A percentile compares a stretch with the other conserved stretches of the same genome.
Evolutionary conservation across 2,797 vertebrate genomes (phyloP).

Genomic region (Eidolon dupreanum): DNA sequence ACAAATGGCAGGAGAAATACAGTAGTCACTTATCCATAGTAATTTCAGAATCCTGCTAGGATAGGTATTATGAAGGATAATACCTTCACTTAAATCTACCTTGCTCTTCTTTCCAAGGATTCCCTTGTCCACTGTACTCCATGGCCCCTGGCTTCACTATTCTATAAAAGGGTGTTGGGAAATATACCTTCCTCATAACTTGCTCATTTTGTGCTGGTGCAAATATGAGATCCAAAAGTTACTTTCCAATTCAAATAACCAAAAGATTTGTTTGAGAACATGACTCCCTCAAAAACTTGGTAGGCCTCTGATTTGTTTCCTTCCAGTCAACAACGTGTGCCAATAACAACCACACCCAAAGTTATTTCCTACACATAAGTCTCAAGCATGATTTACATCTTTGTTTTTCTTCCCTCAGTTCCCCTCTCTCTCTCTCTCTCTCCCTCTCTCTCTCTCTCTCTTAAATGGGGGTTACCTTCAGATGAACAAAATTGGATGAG

Average conservation of each 20-base stretch:
- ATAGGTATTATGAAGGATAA: not conserved
- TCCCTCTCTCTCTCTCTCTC: not conserved
- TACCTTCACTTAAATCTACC: not conserved
- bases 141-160: not conserved
- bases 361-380: not conserved
- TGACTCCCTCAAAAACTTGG: not conserved
- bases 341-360: not conserved
- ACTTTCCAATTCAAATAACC: conserved; percentile 13
- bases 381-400: not conserved
- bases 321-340: not conserved
- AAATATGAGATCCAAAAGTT: not conserved
- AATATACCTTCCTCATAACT: not conserved
- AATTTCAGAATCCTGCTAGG: not conserved
- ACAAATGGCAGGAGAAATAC: not conserved
- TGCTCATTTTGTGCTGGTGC: not conserved
- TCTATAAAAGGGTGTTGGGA: not conserved
- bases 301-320: not conserved
- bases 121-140: not conserved
- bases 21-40: not conserved
- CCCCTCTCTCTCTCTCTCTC: not conserved
- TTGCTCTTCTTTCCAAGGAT: not conserved
- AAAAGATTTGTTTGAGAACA: conserved; percentile 4
- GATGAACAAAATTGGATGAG: not conserved
- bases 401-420: not conserved
- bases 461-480: not conserved